These are phyloP conservation scores for Trachymyrmex cornetzi DNA, from an alignment of 1,140 invertebrate species.

Conservation along the genomic window DNA sequence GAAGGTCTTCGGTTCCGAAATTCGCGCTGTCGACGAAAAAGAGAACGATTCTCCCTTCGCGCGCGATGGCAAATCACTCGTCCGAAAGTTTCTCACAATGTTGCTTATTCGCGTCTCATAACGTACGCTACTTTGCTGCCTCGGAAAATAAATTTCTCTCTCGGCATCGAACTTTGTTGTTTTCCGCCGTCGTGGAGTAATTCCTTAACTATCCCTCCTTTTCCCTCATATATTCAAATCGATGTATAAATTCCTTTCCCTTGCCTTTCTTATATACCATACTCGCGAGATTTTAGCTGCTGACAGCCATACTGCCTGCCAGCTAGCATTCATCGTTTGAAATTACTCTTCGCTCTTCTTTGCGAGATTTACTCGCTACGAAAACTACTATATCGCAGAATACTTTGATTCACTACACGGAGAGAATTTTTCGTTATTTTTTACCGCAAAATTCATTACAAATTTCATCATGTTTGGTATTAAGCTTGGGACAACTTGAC, in stretches of 20 bases:
- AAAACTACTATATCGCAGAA: neutral
- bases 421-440: too few relatives aligned
- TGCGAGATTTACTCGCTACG: neutral
- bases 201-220: neutral
- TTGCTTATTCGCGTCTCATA: constrained; percentile 21
- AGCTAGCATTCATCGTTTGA: constrained; percentile 36
- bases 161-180: neutral
- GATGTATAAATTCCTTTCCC: constrained; percentile 34
- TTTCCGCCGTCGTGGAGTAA: neutral
- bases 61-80: constrained; percentile 41
- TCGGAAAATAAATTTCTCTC: constrained; percentile 46
- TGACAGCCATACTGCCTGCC: constrained; percentile 8
- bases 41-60: constrained; percentile 4
- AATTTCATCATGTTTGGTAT: too few relatives aligned
- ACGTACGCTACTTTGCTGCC: constrained; percentile 24
- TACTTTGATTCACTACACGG: constrained; percentile 12
- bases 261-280: neutral
- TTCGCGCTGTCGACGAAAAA: constrained; percentile 2
- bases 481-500: too few relatives aligned
- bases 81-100: constrained; percentile 37
- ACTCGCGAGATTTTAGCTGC: constrained; percentile 35
- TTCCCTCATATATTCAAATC: neutral
- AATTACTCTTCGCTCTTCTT: constrained; percentile 3
- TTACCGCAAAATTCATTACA: too few relatives aligned
- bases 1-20: constrained; percentile 37